Percentiles rank a stretch among this genome's conserved stretches.
phyloP scores from a whole-genome alignment of 2,888 invertebrate genomes.

The Clunio marinus region DNA sequence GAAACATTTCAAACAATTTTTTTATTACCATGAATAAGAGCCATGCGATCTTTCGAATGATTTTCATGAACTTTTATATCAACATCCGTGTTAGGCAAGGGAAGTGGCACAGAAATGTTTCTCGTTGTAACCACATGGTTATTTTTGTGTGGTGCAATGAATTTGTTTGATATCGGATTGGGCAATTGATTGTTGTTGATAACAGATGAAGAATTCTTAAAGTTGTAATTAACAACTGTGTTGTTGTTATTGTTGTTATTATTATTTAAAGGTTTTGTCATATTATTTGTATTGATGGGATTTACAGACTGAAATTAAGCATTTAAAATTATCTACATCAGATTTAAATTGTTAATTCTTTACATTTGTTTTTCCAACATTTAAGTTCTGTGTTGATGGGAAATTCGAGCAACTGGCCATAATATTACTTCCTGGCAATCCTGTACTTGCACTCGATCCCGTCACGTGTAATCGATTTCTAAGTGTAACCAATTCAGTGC shows the following conservation, averaged over 20 bases:
- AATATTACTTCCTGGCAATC: slow-evolving; percentile 42
- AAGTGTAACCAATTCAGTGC: slow-evolving; percentile 86
- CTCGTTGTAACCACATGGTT: slow-evolving; percentile 22
- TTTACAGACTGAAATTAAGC: not conserved
- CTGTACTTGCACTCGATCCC: slow-evolving; percentile 45
- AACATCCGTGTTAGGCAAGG: slow-evolving; percentile 5
- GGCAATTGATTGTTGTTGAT: slow-evolving; percentile 4
- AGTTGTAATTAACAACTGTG: too few species aligned
- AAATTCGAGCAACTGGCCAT: slow-evolving; percentile 38
- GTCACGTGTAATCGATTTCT: slow-evolving; percentile 82
- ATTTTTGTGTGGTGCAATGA: not conserved
- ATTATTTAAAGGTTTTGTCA: not conserved
- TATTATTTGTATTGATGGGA: not conserved
- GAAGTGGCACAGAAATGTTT: slow-evolving; percentile 24
- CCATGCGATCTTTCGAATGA: not conserved
- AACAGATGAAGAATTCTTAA: not conserved
- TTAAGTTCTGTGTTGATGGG: slow-evolving; percentile 37
- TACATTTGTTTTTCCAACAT: not conserved
- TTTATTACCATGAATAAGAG: not conserved
- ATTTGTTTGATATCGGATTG: not conserved
- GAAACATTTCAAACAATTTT: not conserved
- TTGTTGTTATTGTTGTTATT: not conserved
- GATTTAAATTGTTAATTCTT: not conserved
- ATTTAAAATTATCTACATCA: not conserved
- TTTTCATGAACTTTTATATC: not conserved